These are phyloP conservation scores for Bradypodion ventrale DNA, from an alignment of 2,797 vertebrate species.

Conservation along the genomic window DNA sequence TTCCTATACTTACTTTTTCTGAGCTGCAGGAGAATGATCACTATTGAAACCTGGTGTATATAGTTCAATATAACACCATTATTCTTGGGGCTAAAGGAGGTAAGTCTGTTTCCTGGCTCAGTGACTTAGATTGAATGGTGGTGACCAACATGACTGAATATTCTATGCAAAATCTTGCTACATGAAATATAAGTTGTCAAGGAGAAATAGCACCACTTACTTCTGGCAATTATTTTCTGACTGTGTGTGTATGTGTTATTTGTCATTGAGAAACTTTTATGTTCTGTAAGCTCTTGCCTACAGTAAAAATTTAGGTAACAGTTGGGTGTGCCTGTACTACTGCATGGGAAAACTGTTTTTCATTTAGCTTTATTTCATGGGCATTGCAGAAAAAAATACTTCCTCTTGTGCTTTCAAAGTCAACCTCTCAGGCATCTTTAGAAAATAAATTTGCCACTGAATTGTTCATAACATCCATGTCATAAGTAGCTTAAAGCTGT, in stretches of 20 bases:
- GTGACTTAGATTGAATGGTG: neutral
- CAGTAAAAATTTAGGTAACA: neutral
- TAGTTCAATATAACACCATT: too few relatives aligned
- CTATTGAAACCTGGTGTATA: too few relatives aligned
- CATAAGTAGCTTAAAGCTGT: neutral
- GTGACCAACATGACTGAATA: neutral
- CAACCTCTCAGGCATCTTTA: conserved; percentile 21
- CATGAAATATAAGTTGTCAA: neutral
- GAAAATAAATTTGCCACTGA: conserved; percentile 26
- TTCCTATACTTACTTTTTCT: too few relatives aligned
- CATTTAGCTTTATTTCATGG: neutral
- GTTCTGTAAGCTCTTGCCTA: neutral
- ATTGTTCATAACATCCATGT: conserved; percentile 3
- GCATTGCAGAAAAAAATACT: conserved; percentile 43
- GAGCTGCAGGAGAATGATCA: too few relatives aligned
- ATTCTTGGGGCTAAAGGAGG: neutral
- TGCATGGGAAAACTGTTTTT: neutral
- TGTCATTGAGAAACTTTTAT: neutral
- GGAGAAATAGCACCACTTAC: too few relatives aligned
- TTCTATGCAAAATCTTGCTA: neutral
- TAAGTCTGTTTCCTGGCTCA: neutral
- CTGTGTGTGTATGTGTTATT: neutral
- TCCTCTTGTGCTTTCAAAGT: conserved; percentile 49
- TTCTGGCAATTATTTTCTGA: neutral
- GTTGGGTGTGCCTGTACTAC: neutral